Evolutionary conservation across 2,797 vertebrate genomes (phyloP).

Genomic region (Neopelma chrysocephalum): DNA sequence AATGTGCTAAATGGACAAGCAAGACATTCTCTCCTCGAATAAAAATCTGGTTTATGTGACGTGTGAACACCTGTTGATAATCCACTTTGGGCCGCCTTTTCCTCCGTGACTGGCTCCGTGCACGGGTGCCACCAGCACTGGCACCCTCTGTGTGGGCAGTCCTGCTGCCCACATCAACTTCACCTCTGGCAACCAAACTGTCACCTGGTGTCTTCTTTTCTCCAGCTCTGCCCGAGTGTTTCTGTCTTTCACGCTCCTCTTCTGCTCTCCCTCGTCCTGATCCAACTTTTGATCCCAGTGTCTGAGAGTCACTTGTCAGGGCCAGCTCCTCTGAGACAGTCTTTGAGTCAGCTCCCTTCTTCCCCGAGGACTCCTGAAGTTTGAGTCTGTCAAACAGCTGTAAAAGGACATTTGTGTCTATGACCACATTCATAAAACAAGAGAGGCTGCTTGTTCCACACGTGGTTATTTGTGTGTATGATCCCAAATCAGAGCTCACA

Average conservation of each 20-base stretch:
- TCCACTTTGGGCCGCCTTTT: slow-evolving; percentile 78
- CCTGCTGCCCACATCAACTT: slow-evolving; percentile 69
- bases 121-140: slow-evolving; percentile 47
- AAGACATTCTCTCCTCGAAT: slow-evolving; percentile 94
- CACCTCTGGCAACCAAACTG: slow-evolving; percentile 59
- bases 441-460: background rate
- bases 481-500: background rate
- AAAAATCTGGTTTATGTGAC: slow-evolving; percentile 96
- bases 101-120: slow-evolving; percentile 64
- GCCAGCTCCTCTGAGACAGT: slow-evolving; percentile 62
- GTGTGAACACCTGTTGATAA: slow-evolving; percentile 88
- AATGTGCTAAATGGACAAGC: slow-evolving; percentile 89
- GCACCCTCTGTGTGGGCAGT: slow-evolving; percentile 67
- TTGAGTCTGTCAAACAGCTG: slow-evolving; percentile 93
- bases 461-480: rapidly evolving
- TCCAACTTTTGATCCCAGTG: slow-evolving; percentile 58
- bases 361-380: slow-evolving; percentile 82
- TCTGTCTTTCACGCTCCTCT: slow-evolving; percentile 67
- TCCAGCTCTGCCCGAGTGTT: slow-evolving; percentile 44
- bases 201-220: slow-evolving; percentile 58
- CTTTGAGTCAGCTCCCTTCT: slow-evolving; percentile 69
- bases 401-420: slow-evolving; percentile 16
- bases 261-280: slow-evolving; percentile 71
- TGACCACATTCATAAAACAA: background rate
- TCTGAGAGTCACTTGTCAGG: slow-evolving; percentile 71